Base-by-base conservation (phyloP, 2,797 vertebrate species). In the Urosaurus nigricauda region DNA sequence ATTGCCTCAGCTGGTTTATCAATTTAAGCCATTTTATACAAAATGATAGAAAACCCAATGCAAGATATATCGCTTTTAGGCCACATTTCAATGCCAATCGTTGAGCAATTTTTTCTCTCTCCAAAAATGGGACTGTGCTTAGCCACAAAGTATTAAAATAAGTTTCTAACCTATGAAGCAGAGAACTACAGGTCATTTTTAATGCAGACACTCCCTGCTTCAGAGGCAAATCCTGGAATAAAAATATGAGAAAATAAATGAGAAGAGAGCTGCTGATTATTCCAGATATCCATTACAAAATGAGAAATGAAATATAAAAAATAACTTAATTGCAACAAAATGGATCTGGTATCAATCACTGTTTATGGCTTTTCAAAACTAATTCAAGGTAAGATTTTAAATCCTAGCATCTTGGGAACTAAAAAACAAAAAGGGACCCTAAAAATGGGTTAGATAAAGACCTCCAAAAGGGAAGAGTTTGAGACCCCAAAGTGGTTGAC, bases 161-260 rank as follows among this genome's bases (percentile, higher is more conserved):
- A 99, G 98, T 98, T 98, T 99, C 99, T 99, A 99, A 99, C 98
- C 98, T 99, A 99, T 99, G 98, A 99, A 99, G 98, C 98, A 99
- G 98, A 99, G 98, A 99, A 99, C 98, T 99, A 99, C 98, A 99
- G 98, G 99, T 98, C 99, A 99, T 99, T 99, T 99, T 99, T 98
- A 99, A 99, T 99, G 99, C 98, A 99, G 98, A 99, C 98, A 99
- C 98, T 98, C 99, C 98, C 98, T 99, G 98, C 98, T 99, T 99
- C 98, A 99, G 98, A 99, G 99, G 98, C 98, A 99, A 99, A 98
- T 99, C 98, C 98, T 99, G 98, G 98, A 99, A 99, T 98, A 99
- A 99, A 99, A 99, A 99, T 97, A 97, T 97, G 98, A 99, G 98
- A 99, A 99, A 99, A 98, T 98, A 98, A 99, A 99, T 99, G 98